Conservation (phyloP, 2,797 vertebrate genomes). For the Xyrichtys novacula region DNA sequence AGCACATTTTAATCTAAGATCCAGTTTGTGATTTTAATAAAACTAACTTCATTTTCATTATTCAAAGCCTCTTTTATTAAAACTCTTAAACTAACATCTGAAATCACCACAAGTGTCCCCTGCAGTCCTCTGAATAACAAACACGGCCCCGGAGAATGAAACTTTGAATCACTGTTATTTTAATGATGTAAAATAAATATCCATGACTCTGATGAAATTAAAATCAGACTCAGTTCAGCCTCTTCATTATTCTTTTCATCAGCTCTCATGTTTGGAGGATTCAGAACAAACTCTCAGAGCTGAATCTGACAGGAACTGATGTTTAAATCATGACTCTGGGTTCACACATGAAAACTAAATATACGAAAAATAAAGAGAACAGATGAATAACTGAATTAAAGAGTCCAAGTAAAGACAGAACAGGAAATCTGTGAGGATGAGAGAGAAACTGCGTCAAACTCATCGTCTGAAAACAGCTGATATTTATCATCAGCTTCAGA, state of each 20-base stretch:
- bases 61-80: no score
- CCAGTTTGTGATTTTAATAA: background rate
- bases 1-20: no score
- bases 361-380: slow-evolving; percentile 6
- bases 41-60: no score
- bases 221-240: slow-evolving; percentile 9
- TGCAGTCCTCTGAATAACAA: no score
- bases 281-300: background rate
- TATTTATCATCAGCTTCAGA: no score
- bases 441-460: no score
- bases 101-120: no score
- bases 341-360: slow-evolving; percentile 11
- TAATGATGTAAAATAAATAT: slow-evolving; percentile 1
- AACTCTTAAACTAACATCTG: no score
- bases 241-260: background rate
- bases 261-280: slow-evolving; percentile 16
- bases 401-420: no score
- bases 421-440: no score
- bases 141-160: background rate
- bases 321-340: slow-evolving; percentile 34
- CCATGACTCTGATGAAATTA: slow-evolving; percentile 8
- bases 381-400: slow-evolving; percentile 10
- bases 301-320: background rate
- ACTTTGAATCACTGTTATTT: background rate
- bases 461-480: no score